Percentiles rank a stretch among this genome's conserved stretches.
phyloP scores from a whole-genome alignment of 2,888 invertebrate species.

The Camponotus fellah region DNA sequence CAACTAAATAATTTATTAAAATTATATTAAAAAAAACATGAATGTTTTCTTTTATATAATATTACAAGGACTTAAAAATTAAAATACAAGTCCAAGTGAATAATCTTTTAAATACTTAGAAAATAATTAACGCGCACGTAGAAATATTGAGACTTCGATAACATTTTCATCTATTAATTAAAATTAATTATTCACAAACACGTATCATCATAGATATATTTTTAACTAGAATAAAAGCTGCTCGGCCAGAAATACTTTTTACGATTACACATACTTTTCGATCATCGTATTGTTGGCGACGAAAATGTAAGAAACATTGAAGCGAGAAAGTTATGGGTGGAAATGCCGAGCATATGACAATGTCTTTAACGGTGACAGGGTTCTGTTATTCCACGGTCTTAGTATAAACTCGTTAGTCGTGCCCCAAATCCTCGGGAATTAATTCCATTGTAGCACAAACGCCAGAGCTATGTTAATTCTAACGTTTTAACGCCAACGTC shows the following conservation, averaged over 20 bases:
- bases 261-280: not conserved
- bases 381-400: conserved; percentile 62
- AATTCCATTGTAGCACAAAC: conserved; percentile 76
- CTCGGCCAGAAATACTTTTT: not conserved
- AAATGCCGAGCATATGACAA: conserved; percentile 35
- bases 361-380: conserved; percentile 52
- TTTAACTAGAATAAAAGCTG: not conserved
- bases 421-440: conserved; percentile 73
- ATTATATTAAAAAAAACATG: not conserved
- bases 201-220: not conserved
- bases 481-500: conserved; percentile 61
- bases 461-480: conserved; percentile 72
- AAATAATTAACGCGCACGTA: not conserved
- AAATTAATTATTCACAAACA: not conserved
- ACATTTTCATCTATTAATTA: not conserved
- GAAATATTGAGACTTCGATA: not conserved
- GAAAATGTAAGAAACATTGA: not conserved
- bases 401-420: conserved; percentile 73
- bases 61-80: not conserved
- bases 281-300: not conserved
- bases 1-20: not conserved
- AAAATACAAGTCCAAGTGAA: not conserved
- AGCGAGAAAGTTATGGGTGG: not conserved
- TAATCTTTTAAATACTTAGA: not conserved
- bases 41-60: not conserved